Percentiles rank a stretch among this genome's conserved stretches.
Evolutionary conservation across 2,888 invertebrate species (phyloP).

Genomic region (Parascotia fuliginaria): DNA sequence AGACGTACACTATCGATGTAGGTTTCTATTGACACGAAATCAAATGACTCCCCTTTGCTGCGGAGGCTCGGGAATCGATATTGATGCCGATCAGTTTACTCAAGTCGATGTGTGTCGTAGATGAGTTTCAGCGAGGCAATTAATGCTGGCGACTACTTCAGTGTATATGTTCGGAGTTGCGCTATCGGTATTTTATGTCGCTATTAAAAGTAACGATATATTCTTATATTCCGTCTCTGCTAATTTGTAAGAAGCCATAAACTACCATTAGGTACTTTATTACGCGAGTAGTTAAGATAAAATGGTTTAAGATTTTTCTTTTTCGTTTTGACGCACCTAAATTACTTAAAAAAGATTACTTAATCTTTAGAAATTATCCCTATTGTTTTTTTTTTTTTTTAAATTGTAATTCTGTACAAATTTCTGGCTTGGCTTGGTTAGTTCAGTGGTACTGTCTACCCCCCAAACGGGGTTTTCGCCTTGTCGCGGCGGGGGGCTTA

Average conservation of each 20-base stretch:
- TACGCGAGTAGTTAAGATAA: not conserved
- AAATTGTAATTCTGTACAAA: constrained; percentile 14
- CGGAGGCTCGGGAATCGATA: not conserved
- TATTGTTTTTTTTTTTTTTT: constrained; percentile 9
- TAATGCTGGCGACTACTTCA: not conserved
- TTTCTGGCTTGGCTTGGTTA: constrained; percentile 10
- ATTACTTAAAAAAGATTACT: constrained; percentile 2
- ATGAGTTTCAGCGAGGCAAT: not conserved
- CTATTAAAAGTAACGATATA: not conserved
- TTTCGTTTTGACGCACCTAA: not conserved
- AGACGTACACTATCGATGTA: constrained; percentile 25
- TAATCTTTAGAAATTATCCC: constrained; percentile 13
- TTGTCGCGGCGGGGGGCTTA: no score
- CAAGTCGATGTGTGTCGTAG: not conserved
- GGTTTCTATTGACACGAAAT: constrained; percentile 6
- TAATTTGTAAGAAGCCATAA: not conserved
- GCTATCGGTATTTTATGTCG: not conserved
- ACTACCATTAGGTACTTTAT: not conserved
- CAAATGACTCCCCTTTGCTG: constrained; percentile 1
- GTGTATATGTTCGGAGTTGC: not conserved
- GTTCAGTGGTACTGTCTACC: no score
- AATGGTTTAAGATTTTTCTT: not conserved
- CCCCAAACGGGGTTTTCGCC: no score
- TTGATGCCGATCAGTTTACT: not conserved
- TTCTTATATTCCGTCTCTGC: not conserved